Evolutionary conservation across 2,888 invertebrate genomes (phyloP).

Genomic region (Dryococelus australis): DNA sequence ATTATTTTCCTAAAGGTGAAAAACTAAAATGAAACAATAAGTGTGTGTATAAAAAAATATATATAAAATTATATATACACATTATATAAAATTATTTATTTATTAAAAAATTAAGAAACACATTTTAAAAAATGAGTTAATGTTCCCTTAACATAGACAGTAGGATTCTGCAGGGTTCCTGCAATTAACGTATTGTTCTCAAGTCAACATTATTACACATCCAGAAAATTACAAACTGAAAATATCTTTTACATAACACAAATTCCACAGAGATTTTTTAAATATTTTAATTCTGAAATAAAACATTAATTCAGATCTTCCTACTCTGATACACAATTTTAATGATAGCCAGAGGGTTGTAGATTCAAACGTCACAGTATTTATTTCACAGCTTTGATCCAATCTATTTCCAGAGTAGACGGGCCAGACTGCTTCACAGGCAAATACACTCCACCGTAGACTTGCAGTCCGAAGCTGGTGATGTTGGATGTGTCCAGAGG

Average conservation of each 20-base stretch:
- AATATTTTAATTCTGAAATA: not conserved
- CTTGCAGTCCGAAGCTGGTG: constrained; percentile 69
- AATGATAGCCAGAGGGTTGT: not conserved
- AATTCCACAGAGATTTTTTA: not conserved
- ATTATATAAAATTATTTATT: not conserved
- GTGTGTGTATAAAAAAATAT: not conserved
- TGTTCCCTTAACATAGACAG: not conserved
- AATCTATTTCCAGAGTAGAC: constrained; percentile 70
- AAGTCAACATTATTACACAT: not conserved
- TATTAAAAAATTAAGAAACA: not conserved
- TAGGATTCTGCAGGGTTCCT: not conserved
- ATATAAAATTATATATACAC: not conserved
- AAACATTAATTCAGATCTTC: no score
- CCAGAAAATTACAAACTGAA: not conserved
- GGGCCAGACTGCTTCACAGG: constrained; percentile 69
- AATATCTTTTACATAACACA: not conserved
- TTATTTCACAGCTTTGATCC: constrained; percentile 59
- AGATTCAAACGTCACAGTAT: not conserved
- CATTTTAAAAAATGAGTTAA: not conserved
- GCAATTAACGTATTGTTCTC: not conserved
- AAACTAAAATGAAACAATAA: not conserved
- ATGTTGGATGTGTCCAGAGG: constrained; percentile 66
- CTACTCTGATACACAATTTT: not conserved
- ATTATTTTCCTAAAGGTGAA: not conserved
- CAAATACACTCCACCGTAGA: constrained; percentile 71